Evolutionary conservation across 2,797 vertebrate genomes (phyloP).

Genomic region (Sebastes trivittatus): DNA sequence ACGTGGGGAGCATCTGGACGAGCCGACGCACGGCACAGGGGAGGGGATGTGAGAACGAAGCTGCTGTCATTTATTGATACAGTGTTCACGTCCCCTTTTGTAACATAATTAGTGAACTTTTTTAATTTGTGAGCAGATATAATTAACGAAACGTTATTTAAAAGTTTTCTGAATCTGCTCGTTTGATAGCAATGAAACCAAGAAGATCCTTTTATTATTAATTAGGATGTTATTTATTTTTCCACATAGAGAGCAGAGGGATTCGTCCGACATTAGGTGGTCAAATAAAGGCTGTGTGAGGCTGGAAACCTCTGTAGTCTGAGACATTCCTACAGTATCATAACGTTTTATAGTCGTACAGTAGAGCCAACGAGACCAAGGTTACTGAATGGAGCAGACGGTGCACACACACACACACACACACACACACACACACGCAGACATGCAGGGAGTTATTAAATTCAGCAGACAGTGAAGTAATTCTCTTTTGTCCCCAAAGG

Average conservation of each 20-base stretch:
- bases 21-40: too few species aligned
- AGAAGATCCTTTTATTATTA: background rate
- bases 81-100: too few species aligned
- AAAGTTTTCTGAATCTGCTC: too few species aligned
- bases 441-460: conserved; percentile 46
- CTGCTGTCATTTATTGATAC: too few species aligned
- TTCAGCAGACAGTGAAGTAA: conserved; percentile 64
- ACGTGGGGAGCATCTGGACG: too few species aligned
- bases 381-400: conserved; percentile 39
- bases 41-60: too few species aligned
- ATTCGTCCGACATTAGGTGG: background rate
- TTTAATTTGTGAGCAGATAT: too few species aligned
- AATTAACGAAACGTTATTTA: too few species aligned
- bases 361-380: conserved; percentile 38
- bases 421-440: conserved; percentile 1
- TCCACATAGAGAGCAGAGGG: background rate
- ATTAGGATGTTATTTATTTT: conserved; percentile 12
- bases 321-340: conserved; percentile 38
- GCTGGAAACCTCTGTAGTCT: conserved; percentile 19
- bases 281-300: conserved; percentile 11
- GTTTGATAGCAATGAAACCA: background rate
- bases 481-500: conserved; percentile 52
- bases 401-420: background rate
- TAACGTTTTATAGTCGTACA: conserved; percentile 50
- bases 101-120: too few species aligned